phyloP scores from a whole-genome alignment of 2,888 invertebrate species.

The Phymatocera aterrima region DNA sequence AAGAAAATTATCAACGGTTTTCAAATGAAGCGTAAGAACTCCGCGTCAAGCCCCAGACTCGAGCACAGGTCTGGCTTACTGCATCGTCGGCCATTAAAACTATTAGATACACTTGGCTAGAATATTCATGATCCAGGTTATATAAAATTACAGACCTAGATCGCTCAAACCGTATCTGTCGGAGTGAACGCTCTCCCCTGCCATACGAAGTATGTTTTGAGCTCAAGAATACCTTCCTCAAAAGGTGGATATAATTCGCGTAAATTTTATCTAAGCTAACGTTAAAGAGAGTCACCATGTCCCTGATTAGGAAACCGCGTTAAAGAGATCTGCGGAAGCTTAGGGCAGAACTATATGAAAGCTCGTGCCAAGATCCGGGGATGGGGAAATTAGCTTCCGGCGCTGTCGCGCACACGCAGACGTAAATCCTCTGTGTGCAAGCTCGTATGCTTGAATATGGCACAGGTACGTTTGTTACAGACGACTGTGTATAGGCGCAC shows the following conservation, averaged over 20 bases:
- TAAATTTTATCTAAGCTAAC: not conserved
- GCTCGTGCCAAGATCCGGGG: constrained; percentile 11
- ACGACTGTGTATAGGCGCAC: not conserved
- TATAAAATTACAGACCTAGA: too few species aligned
- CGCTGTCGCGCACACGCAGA: not conserved
- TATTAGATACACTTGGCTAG: not conserved
- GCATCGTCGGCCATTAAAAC: not conserved
- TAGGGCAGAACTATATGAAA: constrained; percentile 8
- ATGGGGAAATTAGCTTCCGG: constrained; percentile 15
- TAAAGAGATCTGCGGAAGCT: constrained; percentile 13
- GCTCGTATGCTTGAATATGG: not conserved
- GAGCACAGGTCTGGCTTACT: too few species aligned
- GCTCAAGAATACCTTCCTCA: too few species aligned
- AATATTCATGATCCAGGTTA: too few species aligned
- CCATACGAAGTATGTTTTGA: too few species aligned
- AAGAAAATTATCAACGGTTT: constrained; percentile 16
- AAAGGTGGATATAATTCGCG: not conserved
- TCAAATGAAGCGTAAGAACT: not conserved
- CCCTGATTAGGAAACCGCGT: constrained; percentile 19
- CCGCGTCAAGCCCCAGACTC: not conserved
- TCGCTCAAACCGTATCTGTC: too few species aligned
- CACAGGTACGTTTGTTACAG: not conserved
- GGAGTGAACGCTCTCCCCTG: too few species aligned
- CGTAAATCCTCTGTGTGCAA: not conserved
- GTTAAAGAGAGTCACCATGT: not conserved